phyloP scores from a whole-genome alignment of 2,797 vertebrate genomes.

The Thamnophis elegans region DNA sequence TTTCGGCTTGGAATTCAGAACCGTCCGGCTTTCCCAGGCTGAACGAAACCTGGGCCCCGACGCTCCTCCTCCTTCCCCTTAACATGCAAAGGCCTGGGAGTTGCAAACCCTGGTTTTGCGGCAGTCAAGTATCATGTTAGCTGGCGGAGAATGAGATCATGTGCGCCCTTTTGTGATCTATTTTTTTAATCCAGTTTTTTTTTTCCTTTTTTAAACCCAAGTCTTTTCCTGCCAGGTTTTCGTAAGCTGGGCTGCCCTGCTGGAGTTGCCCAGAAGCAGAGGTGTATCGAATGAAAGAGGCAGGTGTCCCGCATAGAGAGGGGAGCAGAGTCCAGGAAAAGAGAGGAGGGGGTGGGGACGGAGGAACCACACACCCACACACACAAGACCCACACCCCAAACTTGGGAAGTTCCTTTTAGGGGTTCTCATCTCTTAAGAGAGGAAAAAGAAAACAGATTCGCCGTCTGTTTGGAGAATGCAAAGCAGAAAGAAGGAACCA shows the following conservation, averaged over 20 bases:
- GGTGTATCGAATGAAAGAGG: neutral
- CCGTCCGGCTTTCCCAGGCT: neutral
- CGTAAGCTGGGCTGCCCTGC: neutral
- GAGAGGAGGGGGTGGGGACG: no score
- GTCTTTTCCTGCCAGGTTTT: neutral
- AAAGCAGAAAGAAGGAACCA: no score
- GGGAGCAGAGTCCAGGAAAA: neutral
- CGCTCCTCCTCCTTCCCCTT: no score
- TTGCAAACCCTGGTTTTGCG: neutral
- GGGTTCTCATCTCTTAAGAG: no score
- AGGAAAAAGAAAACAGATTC: no score
- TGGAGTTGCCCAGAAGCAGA: neutral
- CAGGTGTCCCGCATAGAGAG: neutral
- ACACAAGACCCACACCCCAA: no score
- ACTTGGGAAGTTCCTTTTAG: no score
- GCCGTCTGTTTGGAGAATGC: no score
- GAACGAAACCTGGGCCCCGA: neutral
- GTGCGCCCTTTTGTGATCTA: neutral
- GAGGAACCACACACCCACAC: neutral
- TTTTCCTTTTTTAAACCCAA: neutral
- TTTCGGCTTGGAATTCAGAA: neutral
- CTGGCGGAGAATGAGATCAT: neutral
- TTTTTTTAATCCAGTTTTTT: neutral
- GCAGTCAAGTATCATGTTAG: no score
- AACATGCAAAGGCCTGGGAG: neutral